These are phyloP conservation scores for Chaetorhynchus papuensis DNA, from an alignment of 2,113 vertebrate species.

Conservation along the genomic window DNA sequence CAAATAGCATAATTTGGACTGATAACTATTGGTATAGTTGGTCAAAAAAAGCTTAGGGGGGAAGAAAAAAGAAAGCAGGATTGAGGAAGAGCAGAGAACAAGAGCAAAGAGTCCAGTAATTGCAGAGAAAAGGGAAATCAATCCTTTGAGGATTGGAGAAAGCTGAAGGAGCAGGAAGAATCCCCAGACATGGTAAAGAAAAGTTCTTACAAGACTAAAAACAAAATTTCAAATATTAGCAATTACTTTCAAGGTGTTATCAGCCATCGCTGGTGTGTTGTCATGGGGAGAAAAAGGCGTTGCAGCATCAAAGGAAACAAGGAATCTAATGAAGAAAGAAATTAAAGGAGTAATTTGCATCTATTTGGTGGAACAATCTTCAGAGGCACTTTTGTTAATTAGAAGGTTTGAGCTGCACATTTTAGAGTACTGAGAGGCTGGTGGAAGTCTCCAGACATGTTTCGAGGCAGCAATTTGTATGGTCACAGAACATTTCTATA, in stretches of 20 bases:
- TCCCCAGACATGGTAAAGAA: not conserved
- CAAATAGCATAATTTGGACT: not conserved
- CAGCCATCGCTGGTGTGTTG: not conserved
- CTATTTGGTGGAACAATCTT: constrained; percentile 18
- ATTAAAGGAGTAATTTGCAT: constrained; percentile 49
- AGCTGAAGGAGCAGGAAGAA: not conserved
- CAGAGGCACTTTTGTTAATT: constrained; percentile 44
- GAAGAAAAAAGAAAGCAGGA: not conserved
- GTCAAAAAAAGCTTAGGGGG: not conserved
- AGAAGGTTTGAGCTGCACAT: not conserved
- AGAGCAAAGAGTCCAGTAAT: not conserved
- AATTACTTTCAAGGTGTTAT: constrained; percentile 26
- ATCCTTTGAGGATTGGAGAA: not conserved
- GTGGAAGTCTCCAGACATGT: not conserved
- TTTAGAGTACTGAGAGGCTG: not conserved
- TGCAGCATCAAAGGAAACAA: constrained; percentile 44
- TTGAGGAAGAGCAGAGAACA: not conserved
- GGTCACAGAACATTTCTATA: not conserved
- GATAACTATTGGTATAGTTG: not conserved
- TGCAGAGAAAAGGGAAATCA: not conserved
- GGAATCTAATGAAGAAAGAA: constrained; percentile 39
- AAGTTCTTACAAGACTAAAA: not conserved
- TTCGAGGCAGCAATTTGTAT: not conserved
- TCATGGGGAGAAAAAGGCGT: not conserved
- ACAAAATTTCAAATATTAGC: not conserved